Evolutionary conservation across 2,888 invertebrate species (phyloP), one percentile per base, ranked within the genome.

Genomic region (Acleris laterana): DNA sequence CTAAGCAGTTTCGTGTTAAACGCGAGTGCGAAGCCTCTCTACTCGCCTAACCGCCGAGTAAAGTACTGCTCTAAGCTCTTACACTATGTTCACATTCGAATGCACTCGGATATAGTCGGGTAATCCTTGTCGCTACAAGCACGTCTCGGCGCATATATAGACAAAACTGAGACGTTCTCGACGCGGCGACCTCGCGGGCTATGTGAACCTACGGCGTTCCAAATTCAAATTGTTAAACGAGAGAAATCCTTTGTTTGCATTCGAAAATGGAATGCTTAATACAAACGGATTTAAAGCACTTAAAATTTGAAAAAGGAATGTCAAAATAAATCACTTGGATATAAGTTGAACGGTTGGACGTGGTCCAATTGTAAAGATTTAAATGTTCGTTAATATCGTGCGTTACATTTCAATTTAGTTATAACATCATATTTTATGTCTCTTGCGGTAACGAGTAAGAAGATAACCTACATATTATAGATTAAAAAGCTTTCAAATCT

Each of bases 1-100:
- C 85, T 90, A 91, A 93, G 80, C 87, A 90, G 91, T 83, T 88
- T 89, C 88, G 81, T 80, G 85, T 81, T 85, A 85, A 86, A 81
- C 77, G 76, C 76, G 74, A 77, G 74, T 79, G 79, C 71, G 74
- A 55, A 73, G 74, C 71, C 74, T 74, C 70, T 78, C 75, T 74
- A 63, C 61, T 56, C 50, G 61, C 60, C 60, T 56, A 66, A 38
- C 57, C 57, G 52, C 7, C 46, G 44, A 16, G 25, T 57, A 44
- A 38, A 13, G 51, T 44, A 61, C 56, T 38, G 32, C 28, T 11
- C 46, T 32, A 46, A 46, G 60, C 57, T 22, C 51, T 38, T 25
- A 19, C 56, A 46, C 50, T 22, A 32, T 57, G 52, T 57, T 19
- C 56, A 25, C n/a, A 62, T 46, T 52, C 25, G 28, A 57, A 46